phyloP scores from a whole-genome alignment of 2,113 vertebrate species.

The Sterna hirundo region DNA sequence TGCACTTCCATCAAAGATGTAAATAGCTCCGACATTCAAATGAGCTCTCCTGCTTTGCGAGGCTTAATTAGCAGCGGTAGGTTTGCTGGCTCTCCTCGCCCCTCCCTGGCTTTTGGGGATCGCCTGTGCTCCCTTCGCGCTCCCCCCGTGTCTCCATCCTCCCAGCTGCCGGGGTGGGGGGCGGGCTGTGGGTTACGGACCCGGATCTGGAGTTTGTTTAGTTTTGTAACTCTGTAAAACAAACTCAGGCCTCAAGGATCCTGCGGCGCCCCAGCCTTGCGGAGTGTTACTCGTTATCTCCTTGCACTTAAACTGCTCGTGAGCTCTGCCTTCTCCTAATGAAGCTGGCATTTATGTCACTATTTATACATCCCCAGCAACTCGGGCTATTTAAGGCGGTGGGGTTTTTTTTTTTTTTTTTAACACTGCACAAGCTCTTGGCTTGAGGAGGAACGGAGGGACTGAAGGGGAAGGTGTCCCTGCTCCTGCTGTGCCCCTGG shows the following conservation, averaged over 20 bases:
- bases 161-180: neutral
- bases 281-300: neutral
- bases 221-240: neutral
- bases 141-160: neutral
- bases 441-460: neutral
- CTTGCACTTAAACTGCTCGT: neutral
- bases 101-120: neutral
- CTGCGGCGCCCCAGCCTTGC: neutral
- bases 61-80: constrained; percentile 22
- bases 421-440: neutral
- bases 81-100: neutral
- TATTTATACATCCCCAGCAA: neutral
- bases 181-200: neutral
- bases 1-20: constrained; percentile 70
- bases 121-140: accelerated
- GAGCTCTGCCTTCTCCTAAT: neutral
- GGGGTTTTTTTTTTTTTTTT: neutral
- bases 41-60: constrained; percentile 56
- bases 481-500: neutral
- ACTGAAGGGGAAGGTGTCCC: neutral
- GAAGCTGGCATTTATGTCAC: neutral
- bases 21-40: constrained; percentile 60
- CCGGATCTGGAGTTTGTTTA: neutral
- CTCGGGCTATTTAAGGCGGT: neutral
- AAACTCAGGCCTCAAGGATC: neutral